Evolutionary conservation across 2,888 invertebrate species (phyloP).

Genomic region (Caradrina kadenii): DNA sequence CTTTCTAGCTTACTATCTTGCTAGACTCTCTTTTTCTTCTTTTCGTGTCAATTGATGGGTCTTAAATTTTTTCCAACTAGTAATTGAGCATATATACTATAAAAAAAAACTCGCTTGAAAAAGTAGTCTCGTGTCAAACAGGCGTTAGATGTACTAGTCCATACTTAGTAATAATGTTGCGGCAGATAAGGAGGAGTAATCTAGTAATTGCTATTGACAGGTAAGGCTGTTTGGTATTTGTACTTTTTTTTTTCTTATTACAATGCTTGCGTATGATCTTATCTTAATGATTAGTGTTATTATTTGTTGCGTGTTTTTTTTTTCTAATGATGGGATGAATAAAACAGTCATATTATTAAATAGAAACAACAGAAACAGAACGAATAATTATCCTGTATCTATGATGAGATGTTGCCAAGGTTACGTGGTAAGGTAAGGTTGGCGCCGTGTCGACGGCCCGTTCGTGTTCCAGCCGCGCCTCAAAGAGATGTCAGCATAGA

Average conservation of each 20-base stretch:
- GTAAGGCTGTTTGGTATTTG: conserved; percentile 29
- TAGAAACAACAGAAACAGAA: too few species aligned
- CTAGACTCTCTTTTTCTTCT: not conserved
- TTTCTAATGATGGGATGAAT: conserved; percentile 6
- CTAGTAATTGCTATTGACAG: conserved; percentile 53
- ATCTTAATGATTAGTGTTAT: conserved; percentile 22
- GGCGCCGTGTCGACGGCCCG: too few species aligned
- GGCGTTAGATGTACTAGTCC: conserved; percentile 14
- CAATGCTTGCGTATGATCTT: conserved; percentile 29
- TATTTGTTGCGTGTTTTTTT: conserved; percentile 19
- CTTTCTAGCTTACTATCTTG: not conserved
- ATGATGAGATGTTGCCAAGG: not conserved
- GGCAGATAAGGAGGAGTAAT: conserved; percentile 27
- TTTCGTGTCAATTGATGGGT: too few species aligned
- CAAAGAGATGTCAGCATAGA: too few species aligned
- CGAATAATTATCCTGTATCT: conserved; percentile 17
- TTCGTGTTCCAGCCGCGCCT: too few species aligned
- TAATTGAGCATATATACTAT: too few species aligned
- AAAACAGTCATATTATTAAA: conserved; percentile 22
- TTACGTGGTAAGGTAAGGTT: too few species aligned
- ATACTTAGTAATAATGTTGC: conserved; percentile 33
- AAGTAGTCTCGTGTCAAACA: not conserved
- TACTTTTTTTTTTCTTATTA: conserved; percentile 31
- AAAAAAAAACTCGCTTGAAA: not conserved
- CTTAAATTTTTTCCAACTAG: too few species aligned